Conservation (phyloP, 2,888 invertebrate species). For the Drosophila rubida region DNA sequence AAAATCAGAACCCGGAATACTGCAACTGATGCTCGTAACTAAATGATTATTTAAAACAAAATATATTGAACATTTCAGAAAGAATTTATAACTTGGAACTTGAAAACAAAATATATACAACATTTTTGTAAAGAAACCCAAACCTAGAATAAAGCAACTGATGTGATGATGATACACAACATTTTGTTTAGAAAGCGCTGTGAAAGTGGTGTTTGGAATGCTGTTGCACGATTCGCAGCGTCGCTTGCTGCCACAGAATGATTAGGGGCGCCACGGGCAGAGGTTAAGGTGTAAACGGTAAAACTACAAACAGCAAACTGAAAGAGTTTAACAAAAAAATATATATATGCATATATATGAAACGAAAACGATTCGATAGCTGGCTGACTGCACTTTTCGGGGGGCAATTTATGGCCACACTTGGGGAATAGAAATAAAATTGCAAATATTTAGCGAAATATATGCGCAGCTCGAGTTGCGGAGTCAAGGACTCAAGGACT, state of each 20-base stretch:
- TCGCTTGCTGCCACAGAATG: slow-evolving; percentile 6
- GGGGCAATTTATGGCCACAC: slow-evolving; percentile 68
- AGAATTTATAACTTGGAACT: no score
- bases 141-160: no score
- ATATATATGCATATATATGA: not conserved
- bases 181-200: not conserved
- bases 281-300: slow-evolving; percentile 19
- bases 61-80: no score
- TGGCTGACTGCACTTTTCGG: slow-evolving; percentile 27
- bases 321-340: slow-evolving; percentile 8
- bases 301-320: slow-evolving; percentile 9
- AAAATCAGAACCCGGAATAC: no score
- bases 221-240: not conserved
- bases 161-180: no score
- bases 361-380: slow-evolving; percentile 21
- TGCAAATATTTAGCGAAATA: slow-evolving; percentile 64
- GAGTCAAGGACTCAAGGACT: slow-evolving; percentile 11
- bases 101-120: no score
- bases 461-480: not conserved
- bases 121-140: no score
- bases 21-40: no score
- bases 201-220: not conserved
- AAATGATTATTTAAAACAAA: no score
- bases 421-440: slow-evolving; percentile 61
- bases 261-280: slow-evolving; percentile 11